A percentile compares a stretch with the other conserved stretches of the same genome.
Evolutionary conservation across 2,797 vertebrate species (phyloP).

Genomic region (Lepilemur septentrionalis): DNA sequence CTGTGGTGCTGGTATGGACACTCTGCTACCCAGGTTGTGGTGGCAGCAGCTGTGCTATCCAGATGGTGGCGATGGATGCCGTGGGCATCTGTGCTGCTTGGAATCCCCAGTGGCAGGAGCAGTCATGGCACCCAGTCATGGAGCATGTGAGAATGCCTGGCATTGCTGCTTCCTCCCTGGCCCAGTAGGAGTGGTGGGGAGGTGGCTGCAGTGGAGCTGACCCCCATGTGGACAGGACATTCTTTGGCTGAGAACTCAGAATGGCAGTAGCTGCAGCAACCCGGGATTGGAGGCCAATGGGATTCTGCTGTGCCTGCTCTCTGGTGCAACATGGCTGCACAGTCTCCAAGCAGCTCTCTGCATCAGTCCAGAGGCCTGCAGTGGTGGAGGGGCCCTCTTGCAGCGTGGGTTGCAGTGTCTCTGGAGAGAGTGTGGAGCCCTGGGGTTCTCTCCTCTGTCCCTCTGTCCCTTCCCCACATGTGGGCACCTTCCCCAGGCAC

Average conservation of each 20-base stretch:
- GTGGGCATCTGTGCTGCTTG: neutral
- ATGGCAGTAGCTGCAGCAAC: neutral
- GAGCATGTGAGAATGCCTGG: neutral
- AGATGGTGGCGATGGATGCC: neutral
- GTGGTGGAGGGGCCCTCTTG: neutral
- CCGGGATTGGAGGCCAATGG: neutral
- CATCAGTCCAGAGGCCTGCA: neutral
- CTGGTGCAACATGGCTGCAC: neutral
- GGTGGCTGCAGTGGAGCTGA: neutral
- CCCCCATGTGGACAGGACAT: neutral
- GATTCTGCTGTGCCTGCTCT: neutral
- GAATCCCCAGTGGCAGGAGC: neutral
- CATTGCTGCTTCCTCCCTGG: neutral
- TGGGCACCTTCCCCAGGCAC: neutral
- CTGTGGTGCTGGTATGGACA: neutral
- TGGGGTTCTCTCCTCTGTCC: fast-evolving
- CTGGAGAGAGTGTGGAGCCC: neutral
- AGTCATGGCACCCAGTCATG: neutral
- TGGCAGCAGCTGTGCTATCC: neutral
- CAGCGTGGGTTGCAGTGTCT: neutral
- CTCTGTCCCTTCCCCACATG: neutral
- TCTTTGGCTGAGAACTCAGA: neutral
- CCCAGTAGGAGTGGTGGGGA: neutral
- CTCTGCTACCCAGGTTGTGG: neutral
- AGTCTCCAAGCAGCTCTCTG: neutral